These are phyloP conservation scores for Canis aureus DNA, from an alignment of 2,113 vertebrate genomes.

Conservation along the genomic window DNA sequence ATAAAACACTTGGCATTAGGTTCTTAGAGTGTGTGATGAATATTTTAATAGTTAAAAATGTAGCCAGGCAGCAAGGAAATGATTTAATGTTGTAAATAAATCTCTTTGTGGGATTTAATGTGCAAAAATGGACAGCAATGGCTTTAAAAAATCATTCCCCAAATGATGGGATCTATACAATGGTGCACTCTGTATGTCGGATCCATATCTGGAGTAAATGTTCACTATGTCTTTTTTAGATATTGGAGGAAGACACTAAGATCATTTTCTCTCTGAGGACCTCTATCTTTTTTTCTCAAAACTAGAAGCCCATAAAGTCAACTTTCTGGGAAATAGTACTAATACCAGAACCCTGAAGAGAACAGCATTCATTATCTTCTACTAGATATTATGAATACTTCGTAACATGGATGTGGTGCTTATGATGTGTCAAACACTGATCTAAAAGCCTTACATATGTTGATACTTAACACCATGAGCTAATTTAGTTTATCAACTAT, in stretches of 20 bases:
- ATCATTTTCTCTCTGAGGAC: conserved; percentile 64
- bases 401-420: not conserved
- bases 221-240: conserved; percentile 72
- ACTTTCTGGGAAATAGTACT: conserved; percentile 51
- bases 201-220: conserved; percentile 80
- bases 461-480: not conserved
- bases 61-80: conserved; percentile 86
- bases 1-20: conserved; percentile 86
- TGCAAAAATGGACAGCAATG: conserved; percentile 89
- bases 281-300: conserved; percentile 70
- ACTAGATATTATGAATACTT: not conserved
- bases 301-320: not conserved
- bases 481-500: not conserved
- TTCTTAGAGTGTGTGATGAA: conserved; percentile 90
- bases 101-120: conserved; percentile 90
- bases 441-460: not conserved
- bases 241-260: conserved; percentile 63
- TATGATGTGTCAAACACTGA: accelerated
- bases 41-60: conserved; percentile 94
- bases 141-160: conserved; percentile 85
- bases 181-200: conserved; percentile 66
- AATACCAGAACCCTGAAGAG: not conserved
- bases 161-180: conserved; percentile 80
- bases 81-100: conserved; percentile 90
- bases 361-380: not conserved